Evolutionary conservation across 1,140 invertebrate species (phyloP), one percentile per base, ranked within the genome.

Genomic region (Tetragnatha versicolor): DNA sequence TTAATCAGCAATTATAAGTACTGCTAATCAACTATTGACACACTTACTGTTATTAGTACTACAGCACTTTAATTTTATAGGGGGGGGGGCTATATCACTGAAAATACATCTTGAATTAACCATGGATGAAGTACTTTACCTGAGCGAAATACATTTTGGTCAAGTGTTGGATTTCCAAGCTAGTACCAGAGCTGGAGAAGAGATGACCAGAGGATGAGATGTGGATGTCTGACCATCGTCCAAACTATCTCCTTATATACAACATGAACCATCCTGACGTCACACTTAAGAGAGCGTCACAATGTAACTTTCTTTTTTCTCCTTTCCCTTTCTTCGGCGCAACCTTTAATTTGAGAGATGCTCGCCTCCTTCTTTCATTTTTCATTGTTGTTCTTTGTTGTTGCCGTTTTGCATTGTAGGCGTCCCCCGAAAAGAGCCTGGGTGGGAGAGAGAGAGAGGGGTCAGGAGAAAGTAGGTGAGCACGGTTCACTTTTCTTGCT

Each of bases 151-250:
- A 29, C 51, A 55, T 55, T 55, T 55, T 55, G 31, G 31, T 22
- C 27, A 29, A 55, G 27, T 29, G 25, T 29, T 29, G 31, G 45
- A 47, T 20, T 29, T 55, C 17, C 25, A 2, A 14, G 51, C 9
- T 47, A n/a, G 17, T 47, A 25, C 3, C 20, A 20, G 58, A 61
- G 58, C 14, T n/a, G 22, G 33, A 6, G 10, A 27, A 27, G 51
- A 37, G 58, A 61, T 61, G 58, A 61, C 58, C 58, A 61, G 37
- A 33, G 14, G 58, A 35, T 14, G 58, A 61, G 58, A 61, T 61
- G 10, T 20, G 58, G 58, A 61, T 61, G 58, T 61, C 10, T 66
- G 63, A 66, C 42, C 63, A 42, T 66, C 63, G 37, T 66, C 63
- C 63, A 39, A 66, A 25, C 37, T 25, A 47, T 47, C 39, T 27